Evolutionary conservation across 1,140 invertebrate genomes (phyloP), one percentile per base, ranked within the genome.

Genomic region (Eufriesea mexicana): DNA sequence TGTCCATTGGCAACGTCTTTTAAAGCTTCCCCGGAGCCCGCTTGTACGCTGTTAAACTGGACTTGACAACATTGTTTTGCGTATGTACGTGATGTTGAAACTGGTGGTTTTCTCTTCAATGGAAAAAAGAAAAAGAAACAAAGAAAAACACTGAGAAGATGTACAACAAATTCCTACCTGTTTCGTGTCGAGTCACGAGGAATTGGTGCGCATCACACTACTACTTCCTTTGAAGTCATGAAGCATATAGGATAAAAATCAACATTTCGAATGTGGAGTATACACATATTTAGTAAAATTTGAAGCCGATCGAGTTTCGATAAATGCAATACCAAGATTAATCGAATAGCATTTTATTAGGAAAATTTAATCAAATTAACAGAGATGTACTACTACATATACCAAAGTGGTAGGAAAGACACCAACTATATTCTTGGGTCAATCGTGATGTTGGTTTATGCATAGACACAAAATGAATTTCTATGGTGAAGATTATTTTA

Each of bases 1-100:
- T 79, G 83, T 51, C 47, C 51, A 84, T 79, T 62, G 66, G 25
- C 82, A 54, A 87, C 83, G 74, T 88, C 86, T 88, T 88, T 88
- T 88, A 88, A 88, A 88, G 86, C 61, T 82, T 82, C 77, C 74
- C 68, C 64, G 62, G 62, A n/a, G 35, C 35, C 76, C 61, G 45
- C 54, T 54, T 55, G 16, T 35, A 28, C 51, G 18, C 64, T 51
- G 20, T 61, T 72, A 61, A 79, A 84, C 82, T 68, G 54, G 71
- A 42, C 72, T 62, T 51, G 85, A 84, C 86, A 72, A 81, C 67
- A 76, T 82, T 57, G 79, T 75, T 76, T 57, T 59, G 35, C 66
- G 42, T 70, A 23, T 25, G 16, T 20, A 25, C 20, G n/a, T 42
- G 18, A 49, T 18, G 25, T 9, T 25, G 9, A 14, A 35, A 49